These are phyloP conservation scores for Apamea epomidion DNA, from an alignment of 2,888 invertebrate genomes.

Conservation along the genomic window DNA sequence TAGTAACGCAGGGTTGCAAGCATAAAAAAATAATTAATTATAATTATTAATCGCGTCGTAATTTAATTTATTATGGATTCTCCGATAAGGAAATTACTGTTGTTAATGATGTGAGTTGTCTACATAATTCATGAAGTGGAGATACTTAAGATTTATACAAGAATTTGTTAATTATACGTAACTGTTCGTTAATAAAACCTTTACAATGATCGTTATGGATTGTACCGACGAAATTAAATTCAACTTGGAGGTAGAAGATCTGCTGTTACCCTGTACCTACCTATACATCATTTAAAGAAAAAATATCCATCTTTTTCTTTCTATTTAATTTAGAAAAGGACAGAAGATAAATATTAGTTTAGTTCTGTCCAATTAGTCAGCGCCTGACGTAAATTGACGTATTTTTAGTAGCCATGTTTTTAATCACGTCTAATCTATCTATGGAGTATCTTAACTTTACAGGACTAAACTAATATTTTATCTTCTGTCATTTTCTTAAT, in stretches of 20 bases:
- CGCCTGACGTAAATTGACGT: too few relatives aligned
- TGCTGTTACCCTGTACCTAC: not conserved
- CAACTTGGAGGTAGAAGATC: not conserved
- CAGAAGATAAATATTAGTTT: too few relatives aligned
- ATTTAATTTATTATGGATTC: slow-evolving; percentile 53
- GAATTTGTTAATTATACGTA: slow-evolving; percentile 29
- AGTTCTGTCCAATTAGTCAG: too few relatives aligned
- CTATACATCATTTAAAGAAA: not conserved
- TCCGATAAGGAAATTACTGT: slow-evolving; percentile 56
- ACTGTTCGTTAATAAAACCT: slow-evolving; percentile 3
- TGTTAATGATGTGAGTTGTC: slow-evolving; percentile 51
- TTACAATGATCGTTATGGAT: not conserved
- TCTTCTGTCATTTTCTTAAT: too few relatives aligned
- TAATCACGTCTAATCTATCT: too few relatives aligned
- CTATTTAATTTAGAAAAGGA: too few relatives aligned
- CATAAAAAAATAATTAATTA: slow-evolving; percentile 46
- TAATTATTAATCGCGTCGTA: slow-evolving; percentile 45
- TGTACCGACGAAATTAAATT: not conserved
- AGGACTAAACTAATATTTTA: too few relatives aligned
- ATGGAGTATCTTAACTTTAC: too few relatives aligned
- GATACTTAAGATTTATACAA: slow-evolving; percentile 44
- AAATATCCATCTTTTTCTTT: too few relatives aligned
- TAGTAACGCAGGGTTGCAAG: slow-evolving; percentile 65
- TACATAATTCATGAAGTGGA: slow-evolving; percentile 44
- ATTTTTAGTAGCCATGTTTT: too few relatives aligned